Evolutionary conservation across 2,888 invertebrate genomes (phyloP), one percentile per base, ranked within the genome.

Genomic region (Adelognathus sp.): DNA sequence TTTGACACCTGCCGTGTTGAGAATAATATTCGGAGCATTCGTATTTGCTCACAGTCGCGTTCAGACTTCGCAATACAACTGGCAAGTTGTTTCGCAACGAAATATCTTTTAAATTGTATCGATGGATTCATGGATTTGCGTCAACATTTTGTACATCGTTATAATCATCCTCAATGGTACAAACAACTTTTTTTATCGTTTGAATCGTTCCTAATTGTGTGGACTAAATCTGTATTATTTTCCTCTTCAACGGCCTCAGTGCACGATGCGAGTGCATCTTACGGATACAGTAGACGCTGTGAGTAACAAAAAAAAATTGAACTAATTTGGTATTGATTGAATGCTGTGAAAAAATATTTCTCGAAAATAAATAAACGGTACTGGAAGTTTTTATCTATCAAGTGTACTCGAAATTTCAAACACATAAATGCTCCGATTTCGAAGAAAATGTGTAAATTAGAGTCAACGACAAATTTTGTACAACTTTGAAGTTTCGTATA

Each of bases 211-310:
- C 9, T 16, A 11, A n/a, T 56, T 76, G 36, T 24, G 70, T 14
- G n/a, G 29, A 31, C 16, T 16, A 60, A 64, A 44, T 33, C 27
- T 16, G 63, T 39, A 29, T 52, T 18, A 44, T 27, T 56, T 54
- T 54, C 54, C 46, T 71, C 39, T 69, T 50, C 29, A 14, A 27
- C 7, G 18, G 39, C 14, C 2, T 58, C 50, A 70, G 70, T 24
- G 7, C 33, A 24, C 52, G 24, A 18, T 3, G 16, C 44, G 5
- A 71, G 64, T 14, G 67, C 58, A 36, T 27, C 63, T 18, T 89
- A 84, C 74, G 87, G 88, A 39, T 89, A 89, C 33, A 81, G 77
- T 14, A 86, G 79, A 76, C 82, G 79, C 75, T 78, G 88, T 88
- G 81, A 60, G 80, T 79, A 72, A 36, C 7, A n/a, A n/a, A n/a